These are phyloP conservation scores for Bimastos eiseni DNA, from an alignment of 2,888 invertebrate genomes.

Conservation along the genomic window DNA sequence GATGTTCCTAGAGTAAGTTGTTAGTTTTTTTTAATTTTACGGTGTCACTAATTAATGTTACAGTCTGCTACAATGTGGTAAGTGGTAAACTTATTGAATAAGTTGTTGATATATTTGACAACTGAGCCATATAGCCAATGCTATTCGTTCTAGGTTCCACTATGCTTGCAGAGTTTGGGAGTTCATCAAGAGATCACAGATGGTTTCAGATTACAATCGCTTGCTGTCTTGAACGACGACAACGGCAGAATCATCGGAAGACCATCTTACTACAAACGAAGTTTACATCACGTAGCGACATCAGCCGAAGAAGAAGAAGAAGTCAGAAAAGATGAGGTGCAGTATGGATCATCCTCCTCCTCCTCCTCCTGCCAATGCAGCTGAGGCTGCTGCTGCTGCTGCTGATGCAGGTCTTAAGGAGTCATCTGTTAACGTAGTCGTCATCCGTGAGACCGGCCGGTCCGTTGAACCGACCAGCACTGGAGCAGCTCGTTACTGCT, in stretches of 20 bases:
- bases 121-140: background rate
- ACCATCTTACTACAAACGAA: background rate
- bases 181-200: conserved; percentile 78
- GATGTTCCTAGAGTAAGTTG: too few relatives aligned
- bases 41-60: background rate
- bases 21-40: background rate
- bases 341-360: conserved; percentile 3
- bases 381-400: background rate
- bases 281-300: conserved; percentile 19
- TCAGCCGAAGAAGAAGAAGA: background rate
- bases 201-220: conserved; percentile 82
- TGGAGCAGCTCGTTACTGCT: background rate
- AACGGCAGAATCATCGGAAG: conserved; percentile 8
- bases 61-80: too few relatives aligned
- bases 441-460: background rate
- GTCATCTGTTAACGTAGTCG: conserved; percentile 21
- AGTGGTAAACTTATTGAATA: background rate
- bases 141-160: conserved; percentile 67
- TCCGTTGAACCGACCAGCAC: background rate
- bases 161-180: conserved; percentile 83
- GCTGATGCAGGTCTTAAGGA: conserved; percentile 15
- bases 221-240: conserved; percentile 68
- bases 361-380: background rate
- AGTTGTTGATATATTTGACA: background rate
- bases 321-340: conserved; percentile 18